Conservation (phyloP, 1,140 invertebrate genomes). For the Cepaea nemoralis region DNA sequence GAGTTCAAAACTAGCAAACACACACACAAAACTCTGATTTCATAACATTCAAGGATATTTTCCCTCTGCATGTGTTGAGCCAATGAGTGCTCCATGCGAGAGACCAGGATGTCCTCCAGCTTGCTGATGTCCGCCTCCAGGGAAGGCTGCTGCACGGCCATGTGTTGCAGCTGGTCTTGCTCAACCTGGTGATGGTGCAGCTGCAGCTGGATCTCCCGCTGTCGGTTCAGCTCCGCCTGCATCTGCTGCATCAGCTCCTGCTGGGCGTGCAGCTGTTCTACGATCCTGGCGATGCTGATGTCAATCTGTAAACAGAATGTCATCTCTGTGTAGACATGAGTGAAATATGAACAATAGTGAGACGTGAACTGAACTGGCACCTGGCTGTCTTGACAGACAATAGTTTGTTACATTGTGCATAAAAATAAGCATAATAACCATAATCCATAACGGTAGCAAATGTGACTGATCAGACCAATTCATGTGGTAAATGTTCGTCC, state of each 20-base stretch:
- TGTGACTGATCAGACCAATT: too few relatives aligned
- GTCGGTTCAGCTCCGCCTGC: constrained; percentile 55
- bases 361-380: neutral
- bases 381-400: too few relatives aligned
- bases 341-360: neutral
- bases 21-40: neutral
- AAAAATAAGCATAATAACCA: too few relatives aligned
- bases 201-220: constrained; percentile 55
- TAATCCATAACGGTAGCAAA: too few relatives aligned
- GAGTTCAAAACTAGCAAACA: too few relatives aligned
- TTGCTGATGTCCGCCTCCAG: constrained; percentile 60
- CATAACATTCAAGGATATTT: constrained; percentile 61
- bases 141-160: constrained; percentile 52
- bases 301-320: constrained; percentile 16
- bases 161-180: constrained; percentile 53
- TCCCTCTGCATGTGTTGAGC: constrained; percentile 63
- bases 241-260: constrained; percentile 52
- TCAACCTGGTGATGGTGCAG: constrained; percentile 59
- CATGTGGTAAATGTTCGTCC: too few relatives aligned
- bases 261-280: constrained; percentile 23
- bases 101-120: constrained; percentile 58
- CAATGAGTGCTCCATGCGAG: constrained; percentile 61
- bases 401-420: too few relatives aligned
- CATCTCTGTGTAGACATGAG: neutral
- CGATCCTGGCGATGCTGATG: constrained; percentile 9